Evolutionary conservation across 1,140 invertebrate species (phyloP).

Genomic region (Lordiphosa mommai): DNA sequence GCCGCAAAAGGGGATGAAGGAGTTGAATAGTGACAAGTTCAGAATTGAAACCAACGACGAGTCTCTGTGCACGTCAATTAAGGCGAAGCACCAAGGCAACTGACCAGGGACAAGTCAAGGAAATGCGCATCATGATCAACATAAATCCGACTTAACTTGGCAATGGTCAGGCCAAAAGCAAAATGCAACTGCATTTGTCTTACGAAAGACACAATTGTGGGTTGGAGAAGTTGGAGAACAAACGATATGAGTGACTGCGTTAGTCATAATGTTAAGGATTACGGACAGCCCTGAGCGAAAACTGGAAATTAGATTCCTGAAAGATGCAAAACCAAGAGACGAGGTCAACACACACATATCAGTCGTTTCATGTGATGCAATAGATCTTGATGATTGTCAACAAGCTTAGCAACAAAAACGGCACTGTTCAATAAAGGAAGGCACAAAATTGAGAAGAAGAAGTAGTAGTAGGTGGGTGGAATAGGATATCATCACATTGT

Average conservation of each 20-base stretch:
- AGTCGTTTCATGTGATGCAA: neutral
- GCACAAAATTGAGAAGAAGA: too few species aligned
- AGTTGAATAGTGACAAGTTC: constrained; percentile 3
- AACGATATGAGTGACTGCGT: too few species aligned
- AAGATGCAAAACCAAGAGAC: neutral
- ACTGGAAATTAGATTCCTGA: too few species aligned
- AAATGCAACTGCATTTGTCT: constrained; percentile 4
- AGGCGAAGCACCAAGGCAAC: constrained; percentile 4
- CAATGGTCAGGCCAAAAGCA: constrained; percentile 3
- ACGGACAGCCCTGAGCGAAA: too few species aligned
- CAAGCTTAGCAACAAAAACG: constrained; percentile 1
- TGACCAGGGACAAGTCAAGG: constrained; percentile 1
- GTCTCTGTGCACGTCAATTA: constrained; percentile 11
- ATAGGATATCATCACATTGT: constrained; percentile 9
- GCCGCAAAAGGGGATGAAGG: constrained; percentile 2
- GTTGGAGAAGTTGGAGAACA: too few species aligned
- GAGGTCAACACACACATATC: too few species aligned
- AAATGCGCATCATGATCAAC: constrained; percentile 7
- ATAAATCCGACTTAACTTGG: constrained; percentile 21
- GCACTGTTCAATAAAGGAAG: too few species aligned
- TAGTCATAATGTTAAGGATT: too few species aligned
- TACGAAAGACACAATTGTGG: too few species aligned
- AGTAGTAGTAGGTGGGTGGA: neutral
- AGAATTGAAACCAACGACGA: constrained; percentile 8
- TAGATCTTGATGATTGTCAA: constrained; percentile 10